Conservation (phyloP, 2,113 vertebrate genomes). For the Callipepla squamata region DNA sequence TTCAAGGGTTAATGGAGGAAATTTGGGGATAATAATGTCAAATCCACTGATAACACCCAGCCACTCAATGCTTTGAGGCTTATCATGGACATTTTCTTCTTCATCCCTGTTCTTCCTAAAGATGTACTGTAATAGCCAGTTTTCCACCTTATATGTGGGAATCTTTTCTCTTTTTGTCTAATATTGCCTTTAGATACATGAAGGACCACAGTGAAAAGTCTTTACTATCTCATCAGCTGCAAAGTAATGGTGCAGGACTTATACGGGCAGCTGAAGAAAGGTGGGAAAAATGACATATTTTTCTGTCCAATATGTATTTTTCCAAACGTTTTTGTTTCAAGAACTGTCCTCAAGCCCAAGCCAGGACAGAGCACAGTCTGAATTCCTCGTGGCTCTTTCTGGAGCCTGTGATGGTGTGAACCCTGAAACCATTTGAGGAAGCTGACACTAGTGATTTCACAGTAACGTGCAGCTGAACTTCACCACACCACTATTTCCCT, state of each 20-base stretch:
- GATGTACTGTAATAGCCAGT: accelerated
- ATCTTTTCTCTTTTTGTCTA: background rate
- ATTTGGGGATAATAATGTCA: background rate
- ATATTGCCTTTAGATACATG: background rate
- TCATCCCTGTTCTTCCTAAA: background rate
- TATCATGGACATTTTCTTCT: accelerated
- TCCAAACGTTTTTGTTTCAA: background rate
- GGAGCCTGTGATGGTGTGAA: background rate
- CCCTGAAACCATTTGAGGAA: background rate
- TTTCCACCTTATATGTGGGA: background rate
- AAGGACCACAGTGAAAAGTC: background rate
- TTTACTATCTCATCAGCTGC: background rate
- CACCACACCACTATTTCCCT: no score
- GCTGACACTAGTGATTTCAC: background rate
- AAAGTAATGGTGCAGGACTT: background rate
- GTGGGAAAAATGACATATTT: background rate
- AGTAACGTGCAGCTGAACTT: background rate
- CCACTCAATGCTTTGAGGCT: background rate
- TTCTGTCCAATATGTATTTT: background rate
- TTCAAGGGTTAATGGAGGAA: accelerated
- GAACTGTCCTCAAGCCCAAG: background rate
- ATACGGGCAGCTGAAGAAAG: background rate
- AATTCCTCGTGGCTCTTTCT: background rate
- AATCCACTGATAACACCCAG: background rate
- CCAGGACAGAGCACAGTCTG: background rate